Base-by-base conservation (phyloP, 2,113 vertebrate species). In the Theristicus caerulescens region DNA sequence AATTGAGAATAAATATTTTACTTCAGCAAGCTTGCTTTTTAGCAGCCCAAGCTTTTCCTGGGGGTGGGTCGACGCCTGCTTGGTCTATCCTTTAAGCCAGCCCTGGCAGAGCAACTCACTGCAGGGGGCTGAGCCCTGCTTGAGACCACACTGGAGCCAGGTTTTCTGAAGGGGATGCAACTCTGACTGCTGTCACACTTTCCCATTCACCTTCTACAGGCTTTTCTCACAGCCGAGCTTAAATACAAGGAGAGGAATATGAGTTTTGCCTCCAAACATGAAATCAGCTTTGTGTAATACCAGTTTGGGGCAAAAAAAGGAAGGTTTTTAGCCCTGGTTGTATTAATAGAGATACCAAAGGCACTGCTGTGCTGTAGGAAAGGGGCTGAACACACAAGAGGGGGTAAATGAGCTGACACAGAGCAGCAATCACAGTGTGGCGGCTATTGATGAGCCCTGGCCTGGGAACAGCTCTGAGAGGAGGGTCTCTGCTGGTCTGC, bases 1-100 rank as follows among this genome's bases (percentile, higher is more conserved):
- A 96, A 97, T 94, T 96, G 94, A 91, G 92, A 96, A 96, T 93
- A 96, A 96, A 95, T 95, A 96, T 93, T 97, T 95, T 90, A 70
- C 62, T 96, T 91, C 59, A 88, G 78, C 90, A 61, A 97, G 92
- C 62, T 93, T 92, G 84, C 66, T 77, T 83, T 96, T 77, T 82
- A 94, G 92, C 71, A 85, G 87, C 31, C 74, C 66, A 57, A 58
- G 87, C 40, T 93, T 95, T 94, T 97, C 74, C 92, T 96, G 78
- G 82, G 84, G 89, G 90, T 94, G 57, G 74, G 67, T 51, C 91
- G 94, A 94, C 19, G 82, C 94, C 96, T 97, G 62, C 71, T 82
- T 82, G 71, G 52, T 88, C 90, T 93, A 57, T 96, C 93, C 84
- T 82, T 96, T 96, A 95, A 96, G 96, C 92, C 96, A 96, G 59